Evolutionary conservation across 2,888 invertebrate species (phyloP).

Genomic region (Tholera decimalis): DNA sequence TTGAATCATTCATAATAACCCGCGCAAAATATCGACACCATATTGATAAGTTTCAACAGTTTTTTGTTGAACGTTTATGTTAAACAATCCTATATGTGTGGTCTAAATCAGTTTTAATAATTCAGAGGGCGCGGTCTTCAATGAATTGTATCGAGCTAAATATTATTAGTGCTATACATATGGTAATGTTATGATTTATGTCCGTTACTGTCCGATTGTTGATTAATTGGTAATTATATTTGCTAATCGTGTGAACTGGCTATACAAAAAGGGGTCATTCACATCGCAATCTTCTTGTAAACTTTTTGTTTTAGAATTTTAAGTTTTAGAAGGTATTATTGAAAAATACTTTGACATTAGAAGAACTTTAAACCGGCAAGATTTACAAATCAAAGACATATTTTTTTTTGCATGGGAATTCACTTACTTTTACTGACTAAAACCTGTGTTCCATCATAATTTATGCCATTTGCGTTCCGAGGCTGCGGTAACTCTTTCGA

Average conservation of each 20-base stretch:
- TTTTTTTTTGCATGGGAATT: no score
- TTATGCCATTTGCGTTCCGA: no score
- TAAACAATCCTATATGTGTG: constrained; percentile 60
- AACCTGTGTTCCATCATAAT: no score
- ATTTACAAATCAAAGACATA: no score
- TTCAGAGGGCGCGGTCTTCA: constrained; percentile 57
- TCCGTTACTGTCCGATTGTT: constrained; percentile 57
- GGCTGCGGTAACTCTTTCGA: no score
- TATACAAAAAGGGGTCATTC: constrained; percentile 38
- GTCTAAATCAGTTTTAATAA: constrained; percentile 58
- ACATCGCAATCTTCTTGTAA: neutral
- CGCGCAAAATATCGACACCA: constrained; percentile 48
- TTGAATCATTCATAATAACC: constrained; percentile 56
- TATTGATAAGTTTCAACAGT: constrained; percentile 48
- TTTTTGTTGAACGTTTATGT: constrained; percentile 55
- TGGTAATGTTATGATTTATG: constrained; percentile 70
- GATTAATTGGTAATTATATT: constrained; percentile 61
- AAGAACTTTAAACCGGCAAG: no score
- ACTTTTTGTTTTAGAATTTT: constrained; percentile 1
- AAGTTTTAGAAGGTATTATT: neutral
- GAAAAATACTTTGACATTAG: neutral
- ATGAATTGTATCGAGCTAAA: constrained; percentile 38
- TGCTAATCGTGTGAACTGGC: constrained; percentile 56
- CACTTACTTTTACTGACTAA: no score
- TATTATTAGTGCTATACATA: constrained; percentile 57